Percentiles rank a stretch among this genome's conserved stretches.
Conservation (phyloP, 2,113 vertebrate species). For the Pseudopodoces humilis region DNA sequence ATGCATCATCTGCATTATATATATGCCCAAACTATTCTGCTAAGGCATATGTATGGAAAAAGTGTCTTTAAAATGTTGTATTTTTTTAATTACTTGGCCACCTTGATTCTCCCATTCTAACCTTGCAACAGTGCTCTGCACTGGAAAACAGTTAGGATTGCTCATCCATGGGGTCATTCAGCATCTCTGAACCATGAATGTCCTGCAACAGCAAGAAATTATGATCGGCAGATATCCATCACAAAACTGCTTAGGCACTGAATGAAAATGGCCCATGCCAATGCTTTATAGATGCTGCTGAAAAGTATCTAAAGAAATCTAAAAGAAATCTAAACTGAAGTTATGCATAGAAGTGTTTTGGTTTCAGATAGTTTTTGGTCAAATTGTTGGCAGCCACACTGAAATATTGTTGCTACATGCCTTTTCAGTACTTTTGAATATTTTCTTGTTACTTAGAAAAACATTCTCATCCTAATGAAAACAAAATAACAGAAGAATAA, state of each 20-base stretch:
- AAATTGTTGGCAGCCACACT: background rate
- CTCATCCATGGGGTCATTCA: background rate
- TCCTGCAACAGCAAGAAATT: background rate
- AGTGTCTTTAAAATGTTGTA: background rate
- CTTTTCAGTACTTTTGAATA: background rate
- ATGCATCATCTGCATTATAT: background rate
- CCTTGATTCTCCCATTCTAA: background rate
- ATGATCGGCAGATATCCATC: background rate
- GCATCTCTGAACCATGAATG: background rate
- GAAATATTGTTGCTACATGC: background rate
- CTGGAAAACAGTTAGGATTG: background rate
- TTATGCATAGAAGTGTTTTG: background rate
- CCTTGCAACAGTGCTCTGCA: background rate
- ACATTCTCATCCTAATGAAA: background rate
- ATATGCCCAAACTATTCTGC: background rate
- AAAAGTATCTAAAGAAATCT: background rate
- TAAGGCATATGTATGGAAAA: background rate
- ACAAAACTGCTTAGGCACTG: background rate
- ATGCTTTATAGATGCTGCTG: background rate
- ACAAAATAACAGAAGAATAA: background rate
- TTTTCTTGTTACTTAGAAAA: background rate
- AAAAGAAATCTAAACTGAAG: background rate
- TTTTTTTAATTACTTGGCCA: background rate
- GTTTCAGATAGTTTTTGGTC: background rate
- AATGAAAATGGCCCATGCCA: background rate